phyloP scores from a whole-genome alignment of 2,113 vertebrate species.

The Rhinolophus sinicus region DNA sequence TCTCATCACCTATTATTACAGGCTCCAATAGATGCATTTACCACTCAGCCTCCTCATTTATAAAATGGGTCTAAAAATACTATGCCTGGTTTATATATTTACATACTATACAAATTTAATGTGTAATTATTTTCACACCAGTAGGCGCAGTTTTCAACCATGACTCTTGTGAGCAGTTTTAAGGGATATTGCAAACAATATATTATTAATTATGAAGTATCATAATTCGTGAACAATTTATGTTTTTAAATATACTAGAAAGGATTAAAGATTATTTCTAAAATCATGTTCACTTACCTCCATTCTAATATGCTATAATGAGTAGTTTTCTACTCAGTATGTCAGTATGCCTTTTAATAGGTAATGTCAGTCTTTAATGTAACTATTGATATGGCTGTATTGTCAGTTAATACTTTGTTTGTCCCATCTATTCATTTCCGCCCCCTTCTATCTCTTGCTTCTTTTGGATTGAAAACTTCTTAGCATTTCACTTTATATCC shows the following conservation, averaged over 20 bases:
- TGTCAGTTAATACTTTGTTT: neutral
- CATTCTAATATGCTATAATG: neutral
- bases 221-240: neutral
- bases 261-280: constrained; percentile 31
- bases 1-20: neutral
- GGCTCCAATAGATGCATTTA: neutral
- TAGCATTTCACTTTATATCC: neutral
- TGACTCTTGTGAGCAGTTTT: neutral
- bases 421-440: neutral
- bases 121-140: constrained; percentile 39
- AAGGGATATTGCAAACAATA: neutral
- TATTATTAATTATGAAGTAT: constrained; percentile 8
- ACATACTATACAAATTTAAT: neutral
- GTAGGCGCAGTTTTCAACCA: neutral
- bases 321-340: neutral
- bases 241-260: constrained; percentile 27
- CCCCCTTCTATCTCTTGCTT: neutral
- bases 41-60: neutral
- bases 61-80: neutral
- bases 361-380: neutral
- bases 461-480: neutral
- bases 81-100: constrained; percentile 33
- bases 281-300: neutral
- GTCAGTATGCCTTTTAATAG: neutral
- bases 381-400: neutral